A percentile compares a stretch with the other conserved stretches of the same genome.
These are phyloP conservation scores for Conus ventricosus DNA, from an alignment of 1,140 invertebrate genomes.

Conservation along the genomic window DNA sequence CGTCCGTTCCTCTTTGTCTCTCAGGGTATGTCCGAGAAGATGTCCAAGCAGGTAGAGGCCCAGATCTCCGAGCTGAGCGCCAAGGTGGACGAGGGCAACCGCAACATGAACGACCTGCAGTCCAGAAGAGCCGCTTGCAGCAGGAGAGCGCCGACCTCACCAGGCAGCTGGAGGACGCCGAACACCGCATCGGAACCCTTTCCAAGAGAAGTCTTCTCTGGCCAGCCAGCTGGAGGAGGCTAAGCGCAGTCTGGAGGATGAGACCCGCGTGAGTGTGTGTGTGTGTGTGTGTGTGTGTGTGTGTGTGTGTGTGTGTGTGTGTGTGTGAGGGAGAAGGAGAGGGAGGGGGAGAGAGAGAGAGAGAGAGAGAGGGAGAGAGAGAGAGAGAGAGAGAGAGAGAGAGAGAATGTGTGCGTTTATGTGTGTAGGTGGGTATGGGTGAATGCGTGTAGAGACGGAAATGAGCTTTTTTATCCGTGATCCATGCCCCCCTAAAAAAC, in stretches of 20 bases:
- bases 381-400: too few relatives aligned
- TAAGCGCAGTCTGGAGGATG: constrained; percentile 97
- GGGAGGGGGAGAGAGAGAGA: too few relatives aligned
- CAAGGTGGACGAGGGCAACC: constrained; percentile 85
- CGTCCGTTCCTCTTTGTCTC: background rate
- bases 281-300: constrained; percentile 53
- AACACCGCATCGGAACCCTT: constrained; percentile 96
- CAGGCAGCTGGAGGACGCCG: constrained; percentile 93
- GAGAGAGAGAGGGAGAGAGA: too few relatives aligned
- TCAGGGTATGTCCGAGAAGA: constrained; percentile 96
- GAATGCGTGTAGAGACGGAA: too few relatives aligned
- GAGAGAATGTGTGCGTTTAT: background rate
- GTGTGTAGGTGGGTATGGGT: background rate
- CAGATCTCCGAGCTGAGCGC: constrained; percentile 95
- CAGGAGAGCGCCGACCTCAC: constrained; percentile 97
- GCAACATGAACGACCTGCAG: constrained; percentile 67
- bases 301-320: constrained; percentile 43
- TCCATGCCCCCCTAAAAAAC: too few relatives aligned
- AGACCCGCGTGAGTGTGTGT: constrained; percentile 82
- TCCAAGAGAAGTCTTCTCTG: constrained; percentile 96
- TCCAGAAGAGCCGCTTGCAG: constrained; percentile 73
- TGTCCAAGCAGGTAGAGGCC: constrained; percentile 95
- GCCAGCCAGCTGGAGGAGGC: constrained; percentile 96
- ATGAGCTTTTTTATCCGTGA: too few relatives aligned
- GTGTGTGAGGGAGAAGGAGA: background rate